Evolutionary conservation across 53 echinoderm and acorn worm species (phyloP), one percentile per base, ranked within the genome.

Genomic region (Temnopleurus reevesii): DNA sequence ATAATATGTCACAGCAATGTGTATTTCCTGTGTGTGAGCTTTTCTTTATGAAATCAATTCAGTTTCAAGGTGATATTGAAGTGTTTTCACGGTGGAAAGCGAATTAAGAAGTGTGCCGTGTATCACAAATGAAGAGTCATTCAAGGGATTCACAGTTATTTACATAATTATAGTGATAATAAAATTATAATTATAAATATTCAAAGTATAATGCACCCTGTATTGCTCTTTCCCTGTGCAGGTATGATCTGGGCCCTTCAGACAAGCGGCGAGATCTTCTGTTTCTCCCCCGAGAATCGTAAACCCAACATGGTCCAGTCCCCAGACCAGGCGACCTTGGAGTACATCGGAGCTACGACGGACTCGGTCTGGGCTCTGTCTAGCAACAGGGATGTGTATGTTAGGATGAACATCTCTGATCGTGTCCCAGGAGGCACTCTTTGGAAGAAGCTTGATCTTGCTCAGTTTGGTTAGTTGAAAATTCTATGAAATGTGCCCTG

Each of bases 181-280:
- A n/a, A n/a, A n/a, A n/a, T n/a, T n/a, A n/a, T n/a, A n/a, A n/a
- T n/a, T n/a, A n/a, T n/a, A n/a, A n/a, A n/a, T n/a, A n/a, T n/a
- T n/a, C n/a, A n/a, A n/a, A n/a, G n/a, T n/a, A n/a, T n/a, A n/a
- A n/a, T n/a, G n/a, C n/a, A n/a, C n/a, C n/a, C n/a, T n/a, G n/a
- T n/a, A n/a, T 56, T 35, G 34, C 19, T 55, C 55, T 31, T 38
- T 35, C n/a, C 24, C 56, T 57, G 23, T 64, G 23, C 66, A 97
- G 97, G 97, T 44, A 94, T 95, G 91, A 90, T 97, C 13, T 97
- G 97, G 97, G 94, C 97, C 28, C 90, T 93, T 31, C 95, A 94
- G 82, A 95, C 94, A n/a, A 94, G 91, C 19, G 97, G 94, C 10
- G 95, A 97, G 76, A 89, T 94, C 77, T 97, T 97, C 89, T 93